These are phyloP conservation scores for Harpalus rufipes DNA, from an alignment of 2,888 invertebrate genomes.

Conservation along the genomic window DNA sequence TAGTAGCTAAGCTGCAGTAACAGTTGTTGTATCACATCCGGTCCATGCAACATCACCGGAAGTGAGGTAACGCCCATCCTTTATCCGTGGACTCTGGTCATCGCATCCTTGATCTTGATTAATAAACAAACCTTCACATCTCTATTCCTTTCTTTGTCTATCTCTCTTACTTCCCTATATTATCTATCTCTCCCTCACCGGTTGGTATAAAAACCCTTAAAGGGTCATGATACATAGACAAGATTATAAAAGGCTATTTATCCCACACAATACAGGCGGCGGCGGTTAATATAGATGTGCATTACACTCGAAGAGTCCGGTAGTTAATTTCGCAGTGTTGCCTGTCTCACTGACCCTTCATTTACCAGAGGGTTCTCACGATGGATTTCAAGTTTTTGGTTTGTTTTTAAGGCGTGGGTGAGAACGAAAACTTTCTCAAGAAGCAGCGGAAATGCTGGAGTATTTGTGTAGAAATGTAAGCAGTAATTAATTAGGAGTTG, in stretches of 20 bases:
- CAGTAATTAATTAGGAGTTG: background rate
- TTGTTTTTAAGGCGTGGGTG: conserved; percentile 16
- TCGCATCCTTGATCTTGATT: conserved; percentile 2
- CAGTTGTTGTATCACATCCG: conserved; percentile 18
- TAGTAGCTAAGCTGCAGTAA: background rate
- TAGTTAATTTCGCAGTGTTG: conserved; percentile 36
- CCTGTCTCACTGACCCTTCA: conserved; percentile 16
- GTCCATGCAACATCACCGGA: conserved; percentile 42
- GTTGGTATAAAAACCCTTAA: conserved; percentile 44
- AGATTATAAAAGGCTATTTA: conserved; percentile 55
- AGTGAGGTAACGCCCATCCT: conserved; percentile 28
- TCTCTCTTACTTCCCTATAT: background rate
- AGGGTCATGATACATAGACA: conserved; percentile 53
- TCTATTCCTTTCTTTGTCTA: conserved; percentile 8
- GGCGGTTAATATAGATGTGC: conserved; percentile 40
- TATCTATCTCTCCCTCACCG: background rate
- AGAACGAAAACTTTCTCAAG: conserved; percentile 7
- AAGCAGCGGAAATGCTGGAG: background rate
- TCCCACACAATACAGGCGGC: conserved; percentile 35
- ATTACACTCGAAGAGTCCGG: background rate
- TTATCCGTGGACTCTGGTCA: conserved; percentile 1
- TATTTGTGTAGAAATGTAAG: background rate
- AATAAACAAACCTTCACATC: conserved; percentile 3
- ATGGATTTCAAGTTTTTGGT: conserved; percentile 5
- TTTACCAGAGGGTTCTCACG: conserved; percentile 40